A percentile compares a stretch with the other conserved stretches of the same genome.
Evolutionary conservation across 2,113 vertebrate species (phyloP).

Genomic region (Cochlearius cochlearius): DNA sequence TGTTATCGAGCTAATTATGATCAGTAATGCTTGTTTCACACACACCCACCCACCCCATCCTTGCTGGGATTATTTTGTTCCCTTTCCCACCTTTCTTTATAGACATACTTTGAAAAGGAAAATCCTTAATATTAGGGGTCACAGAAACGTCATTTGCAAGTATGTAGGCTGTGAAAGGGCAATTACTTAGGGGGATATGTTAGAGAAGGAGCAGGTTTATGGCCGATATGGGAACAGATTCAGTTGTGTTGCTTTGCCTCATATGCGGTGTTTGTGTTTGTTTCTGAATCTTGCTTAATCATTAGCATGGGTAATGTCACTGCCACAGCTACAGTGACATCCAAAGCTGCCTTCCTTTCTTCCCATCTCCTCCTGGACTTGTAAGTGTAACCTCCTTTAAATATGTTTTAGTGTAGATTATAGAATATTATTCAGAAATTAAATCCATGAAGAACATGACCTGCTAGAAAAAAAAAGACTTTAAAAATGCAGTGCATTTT

Average conservation of each 20-base stretch:
- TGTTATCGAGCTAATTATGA: background rate
- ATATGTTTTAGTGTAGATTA: background rate
- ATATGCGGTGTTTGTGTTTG: background rate
- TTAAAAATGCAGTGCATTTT: background rate
- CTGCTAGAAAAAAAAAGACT: background rate
- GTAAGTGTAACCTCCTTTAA: background rate
- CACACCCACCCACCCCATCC: rapidly evolving
- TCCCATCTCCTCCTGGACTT: background rate
- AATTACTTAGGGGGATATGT: background rate
- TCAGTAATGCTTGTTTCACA: background rate
- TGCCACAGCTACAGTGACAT: rapidly evolving
- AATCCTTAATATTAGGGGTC: background rate
- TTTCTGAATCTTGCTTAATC: background rate
- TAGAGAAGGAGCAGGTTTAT: background rate
- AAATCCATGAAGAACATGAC: background rate
- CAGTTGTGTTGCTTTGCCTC: background rate
- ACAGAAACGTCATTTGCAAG: background rate
- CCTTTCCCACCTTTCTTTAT: background rate
- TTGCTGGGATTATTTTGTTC: background rate
- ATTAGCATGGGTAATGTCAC: background rate
- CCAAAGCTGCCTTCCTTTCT: background rate
- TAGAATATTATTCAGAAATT: background rate
- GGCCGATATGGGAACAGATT: background rate
- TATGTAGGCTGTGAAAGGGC: background rate
- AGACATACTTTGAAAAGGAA: background rate